Evolutionary conservation across 2,888 invertebrate species (phyloP), one percentile per base, ranked within the genome.

Genomic region (Sceliomorpha sp.): DNA sequence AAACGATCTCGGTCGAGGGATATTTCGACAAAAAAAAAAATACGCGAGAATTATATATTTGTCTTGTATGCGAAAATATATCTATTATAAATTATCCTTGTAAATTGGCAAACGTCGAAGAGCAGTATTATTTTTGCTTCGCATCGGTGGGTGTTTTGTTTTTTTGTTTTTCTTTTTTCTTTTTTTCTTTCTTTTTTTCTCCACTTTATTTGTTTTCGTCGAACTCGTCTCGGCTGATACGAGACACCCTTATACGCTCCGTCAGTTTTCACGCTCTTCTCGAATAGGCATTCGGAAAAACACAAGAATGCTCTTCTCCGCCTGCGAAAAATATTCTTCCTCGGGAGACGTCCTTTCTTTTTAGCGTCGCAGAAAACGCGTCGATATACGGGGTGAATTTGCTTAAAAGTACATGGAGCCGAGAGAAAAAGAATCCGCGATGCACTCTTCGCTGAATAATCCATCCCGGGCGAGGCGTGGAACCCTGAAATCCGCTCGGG

Each of bases 401-500:
- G 70, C 72, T 70, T 72, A 70, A 72, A 72, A 72, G 72, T 73
- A 73, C 71, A 71, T 66, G 60, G 62, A 66, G 59, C 50, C 59
- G 64, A 32, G 68, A 56, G 69, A 69, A 71, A 63, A 71, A 58
- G 71, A 73, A 70, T 70, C 64, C 56, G 48, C 70, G 64, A 68
- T 70, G 70, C 72, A 70, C 72, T 68, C 60, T 51, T 64, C 67
- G 67, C 60, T 73, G 70, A 73, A 73, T 72, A 72, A 72, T 72
- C 72, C 70, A 72, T 72, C 56, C 39, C 51, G 56, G 45, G 64
- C 39, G 31, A 48, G 60, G 60, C 60, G 70, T 51, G 60, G 60
- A 66, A 62, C 66, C 66, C 60, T 62, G 62, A 73, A 70, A 73
- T 70, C 72, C 64, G 64, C 56, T 64, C 47, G 59, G 48, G 55